Evolutionary conservation across 2,797 vertebrate species (phyloP).

Genomic region (Amphiprion clarkii): DNA sequence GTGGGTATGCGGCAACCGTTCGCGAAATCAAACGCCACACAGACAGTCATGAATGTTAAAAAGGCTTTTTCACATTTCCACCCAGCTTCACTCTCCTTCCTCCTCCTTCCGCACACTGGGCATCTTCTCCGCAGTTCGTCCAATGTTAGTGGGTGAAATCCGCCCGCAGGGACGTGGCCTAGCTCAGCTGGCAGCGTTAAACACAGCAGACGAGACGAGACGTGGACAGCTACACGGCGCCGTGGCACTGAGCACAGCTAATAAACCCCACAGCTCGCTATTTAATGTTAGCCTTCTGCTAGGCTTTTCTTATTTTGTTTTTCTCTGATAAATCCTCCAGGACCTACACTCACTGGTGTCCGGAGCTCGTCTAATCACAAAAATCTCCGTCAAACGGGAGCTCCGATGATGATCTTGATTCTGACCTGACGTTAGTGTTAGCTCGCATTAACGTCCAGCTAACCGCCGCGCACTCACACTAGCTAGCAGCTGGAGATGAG

Average conservation of each 20-base stretch:
- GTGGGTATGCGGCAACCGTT: conserved; percentile 65
- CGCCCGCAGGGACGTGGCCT: conserved; percentile 84
- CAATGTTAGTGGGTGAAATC: conserved; percentile 65
- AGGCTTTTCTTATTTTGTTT: neutral
- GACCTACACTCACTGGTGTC: neutral
- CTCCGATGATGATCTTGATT: conserved; percentile 13
- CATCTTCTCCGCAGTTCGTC: conserved; percentile 66
- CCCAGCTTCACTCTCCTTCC: conserved; percentile 38
- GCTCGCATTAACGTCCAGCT: conserved; percentile 45
- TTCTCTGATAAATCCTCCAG: fast-evolving
- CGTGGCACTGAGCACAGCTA: conserved; percentile 43
- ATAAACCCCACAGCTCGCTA: conserved; percentile 15
- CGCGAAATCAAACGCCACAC: conserved; percentile 40
- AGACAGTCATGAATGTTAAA: conserved; percentile 41
- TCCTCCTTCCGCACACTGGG: conserved; percentile 75
- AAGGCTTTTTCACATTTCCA: conserved; percentile 59
- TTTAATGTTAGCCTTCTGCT: neutral
- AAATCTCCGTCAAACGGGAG: conserved; percentile 2
- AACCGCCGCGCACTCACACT: conserved; percentile 27
- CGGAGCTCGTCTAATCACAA: neutral
- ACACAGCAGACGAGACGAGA: conserved; percentile 66
- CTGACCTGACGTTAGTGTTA: conserved; percentile 44
- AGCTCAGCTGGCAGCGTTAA: conserved; percentile 68
- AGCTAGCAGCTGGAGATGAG: conserved; percentile 40
- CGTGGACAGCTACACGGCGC: conserved; percentile 69